phyloP scores from a whole-genome alignment of 2,888 invertebrate species.

The Ptycholaimellus sp. region DNA sequence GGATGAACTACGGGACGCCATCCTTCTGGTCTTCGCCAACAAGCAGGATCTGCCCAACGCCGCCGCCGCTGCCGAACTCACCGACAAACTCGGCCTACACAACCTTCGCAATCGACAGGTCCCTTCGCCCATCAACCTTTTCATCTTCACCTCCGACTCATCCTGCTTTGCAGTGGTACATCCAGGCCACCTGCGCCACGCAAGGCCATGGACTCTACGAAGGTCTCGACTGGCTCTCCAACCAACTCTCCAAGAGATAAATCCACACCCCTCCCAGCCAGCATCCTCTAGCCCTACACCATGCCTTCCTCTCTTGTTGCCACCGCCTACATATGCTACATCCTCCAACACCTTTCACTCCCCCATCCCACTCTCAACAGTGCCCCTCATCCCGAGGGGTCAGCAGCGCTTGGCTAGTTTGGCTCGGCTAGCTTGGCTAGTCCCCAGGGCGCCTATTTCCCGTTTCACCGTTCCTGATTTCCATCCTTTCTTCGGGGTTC shows the following conservation, averaged over 20 bases:
- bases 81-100: constrained; percentile 68
- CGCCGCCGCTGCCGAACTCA: constrained; percentile 74
- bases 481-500: too few species aligned
- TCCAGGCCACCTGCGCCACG: constrained; percentile 81
- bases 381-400: too few species aligned
- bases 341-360: too few species aligned
- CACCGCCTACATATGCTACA: too few species aligned
- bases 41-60: constrained; percentile 76
- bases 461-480: too few species aligned
- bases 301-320: neutral
- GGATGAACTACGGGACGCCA: constrained; percentile 77
- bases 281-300: neutral
- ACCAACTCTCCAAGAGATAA: constrained; percentile 5
- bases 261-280: neutral
- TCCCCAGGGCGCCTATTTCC: too few species aligned
- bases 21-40: constrained; percentile 79
- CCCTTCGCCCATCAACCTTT: too few species aligned
- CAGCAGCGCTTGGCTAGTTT: too few species aligned
- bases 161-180: constrained; percentile 53
- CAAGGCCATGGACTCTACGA: constrained; percentile 83
- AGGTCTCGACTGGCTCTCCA: too few species aligned
- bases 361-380: too few species aligned
- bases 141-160: neutral
- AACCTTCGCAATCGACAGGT: constrained; percentile 56
- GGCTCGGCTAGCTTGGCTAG: too few species aligned